A percentile compares a stretch with the other conserved stretches of the same genome.
phyloP scores from a whole-genome alignment of 2,113 vertebrate species.

The Cyphomyrus plagiostoma region DNA sequence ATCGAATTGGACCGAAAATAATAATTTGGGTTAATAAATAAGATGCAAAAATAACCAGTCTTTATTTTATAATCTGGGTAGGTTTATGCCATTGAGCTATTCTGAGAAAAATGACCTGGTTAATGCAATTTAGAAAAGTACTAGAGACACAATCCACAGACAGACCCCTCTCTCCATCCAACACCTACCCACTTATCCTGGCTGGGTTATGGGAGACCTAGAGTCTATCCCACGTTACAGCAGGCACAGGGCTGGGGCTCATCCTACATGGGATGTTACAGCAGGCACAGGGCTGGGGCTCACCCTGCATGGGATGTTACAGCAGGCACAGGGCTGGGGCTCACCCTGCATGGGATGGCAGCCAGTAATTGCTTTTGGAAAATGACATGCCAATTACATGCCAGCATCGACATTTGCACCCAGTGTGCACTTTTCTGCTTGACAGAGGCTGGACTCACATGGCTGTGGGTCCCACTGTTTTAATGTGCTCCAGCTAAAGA shows the following conservation, averaged over 20 bases:
- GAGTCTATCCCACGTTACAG: not conserved
- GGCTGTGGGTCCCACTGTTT: not conserved
- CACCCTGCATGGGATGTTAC: not conserved
- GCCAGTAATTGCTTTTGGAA: not conserved
- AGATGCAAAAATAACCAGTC: not conserved
- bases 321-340: not conserved
- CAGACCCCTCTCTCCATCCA: not conserved
- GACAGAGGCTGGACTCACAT: not conserved
- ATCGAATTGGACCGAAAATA: not conserved
- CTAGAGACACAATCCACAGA: not conserved
- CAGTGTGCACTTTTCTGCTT: not conserved
- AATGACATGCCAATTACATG: not conserved
- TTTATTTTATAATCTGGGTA: not conserved
- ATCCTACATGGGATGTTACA: too few species aligned
- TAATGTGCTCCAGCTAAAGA: not conserved
- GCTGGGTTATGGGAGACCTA: not conserved
- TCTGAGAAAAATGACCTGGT: not conserved
- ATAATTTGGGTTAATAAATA: not conserved
- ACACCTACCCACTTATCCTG: not conserved
- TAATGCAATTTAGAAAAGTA: not conserved
- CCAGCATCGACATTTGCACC: not conserved
- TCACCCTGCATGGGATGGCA: not conserved
- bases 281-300: not conserved
- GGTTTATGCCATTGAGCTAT: not conserved
- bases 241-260: too few species aligned